A percentile compares a stretch with the other conserved stretches of the same genome.
Evolutionary conservation across 2,888 invertebrate genomes (phyloP).

Genomic region (Prenolepis imparis): DNA sequence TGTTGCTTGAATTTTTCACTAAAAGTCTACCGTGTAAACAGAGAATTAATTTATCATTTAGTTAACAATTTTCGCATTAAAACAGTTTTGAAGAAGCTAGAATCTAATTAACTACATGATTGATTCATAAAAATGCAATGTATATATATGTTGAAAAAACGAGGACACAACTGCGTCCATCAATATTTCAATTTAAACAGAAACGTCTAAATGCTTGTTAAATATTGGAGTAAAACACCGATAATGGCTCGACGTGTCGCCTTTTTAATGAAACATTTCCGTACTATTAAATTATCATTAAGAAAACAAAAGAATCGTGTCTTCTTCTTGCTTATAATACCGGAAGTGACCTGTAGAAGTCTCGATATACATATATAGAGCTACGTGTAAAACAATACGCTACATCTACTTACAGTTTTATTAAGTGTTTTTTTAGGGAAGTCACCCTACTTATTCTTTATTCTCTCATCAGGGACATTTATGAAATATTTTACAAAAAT

Average conservation of each 20-base stretch:
- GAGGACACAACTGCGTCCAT: neutral
- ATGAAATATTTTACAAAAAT: neutral
- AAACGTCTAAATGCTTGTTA: slow-evolving; percentile 1
- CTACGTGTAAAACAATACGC: slow-evolving; percentile 10
- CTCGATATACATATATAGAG: slow-evolving; percentile 56
- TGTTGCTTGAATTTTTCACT: neutral
- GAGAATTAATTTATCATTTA: neutral
- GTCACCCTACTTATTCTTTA: slow-evolving; percentile 4
- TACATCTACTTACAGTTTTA: slow-evolving; percentile 15
- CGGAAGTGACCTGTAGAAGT: slow-evolving; percentile 36
- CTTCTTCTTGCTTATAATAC: slow-evolving; percentile 23
- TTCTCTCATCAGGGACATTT: neutral
- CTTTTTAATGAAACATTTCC: slow-evolving; percentile 30
- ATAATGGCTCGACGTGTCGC: neutral
- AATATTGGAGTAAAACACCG: neutral
- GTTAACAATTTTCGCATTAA: neutral
- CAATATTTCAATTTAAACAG: slow-evolving; percentile 21
- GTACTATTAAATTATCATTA: slow-evolving; percentile 78
- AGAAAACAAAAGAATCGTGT: slow-evolving; percentile 71
- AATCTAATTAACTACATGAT: slow-evolving; percentile 6
- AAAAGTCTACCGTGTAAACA: neutral
- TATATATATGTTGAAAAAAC: neutral
- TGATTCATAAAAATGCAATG: slow-evolving; percentile 2
- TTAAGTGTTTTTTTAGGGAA: neutral
- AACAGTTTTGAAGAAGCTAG: neutral